A percentile compares a stretch with the other conserved stretches of the same genome.
Conservation (phyloP, 2,888 invertebrate species). For the Glaucopsyche alexis region DNA sequence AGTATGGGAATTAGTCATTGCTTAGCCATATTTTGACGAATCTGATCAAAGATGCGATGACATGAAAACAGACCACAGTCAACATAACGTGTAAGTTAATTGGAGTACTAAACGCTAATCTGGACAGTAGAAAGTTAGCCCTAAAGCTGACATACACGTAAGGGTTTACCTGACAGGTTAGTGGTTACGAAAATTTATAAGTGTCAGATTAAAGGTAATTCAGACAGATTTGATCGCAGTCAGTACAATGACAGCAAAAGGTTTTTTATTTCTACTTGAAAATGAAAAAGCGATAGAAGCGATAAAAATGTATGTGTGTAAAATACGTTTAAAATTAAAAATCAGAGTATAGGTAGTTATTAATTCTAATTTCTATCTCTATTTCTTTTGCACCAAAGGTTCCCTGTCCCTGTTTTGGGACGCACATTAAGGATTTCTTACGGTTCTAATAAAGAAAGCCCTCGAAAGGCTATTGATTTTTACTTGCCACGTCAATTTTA, state of each 20-base stretch:
- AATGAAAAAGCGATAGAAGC: no score
- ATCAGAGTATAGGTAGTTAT: no score
- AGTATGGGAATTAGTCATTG: background rate
- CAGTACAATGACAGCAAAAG: no score
- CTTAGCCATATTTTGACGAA: background rate
- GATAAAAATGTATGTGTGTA: no score
- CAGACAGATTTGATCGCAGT: no score
- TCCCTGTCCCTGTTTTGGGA: conserved; percentile 25
- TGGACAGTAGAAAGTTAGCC: background rate
- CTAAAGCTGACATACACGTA: no score
- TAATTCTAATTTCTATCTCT: no score
- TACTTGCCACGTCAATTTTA: conserved; percentile 44
- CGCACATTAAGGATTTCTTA: conserved; percentile 43
- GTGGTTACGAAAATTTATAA: no score
- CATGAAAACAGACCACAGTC: background rate
- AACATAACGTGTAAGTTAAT: background rate
- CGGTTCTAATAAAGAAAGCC: conserved; percentile 44
- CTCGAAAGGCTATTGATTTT: conserved; percentile 51
- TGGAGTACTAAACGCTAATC: background rate
- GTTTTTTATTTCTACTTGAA: no score
- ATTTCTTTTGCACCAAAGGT: background rate
- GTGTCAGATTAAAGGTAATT: no score
- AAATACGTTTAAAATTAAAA: no score
- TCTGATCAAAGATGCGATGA: background rate
- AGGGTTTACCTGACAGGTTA: no score